phyloP scores from a whole-genome alignment of 2,113 vertebrate species.

The Elachura formosa region DNA sequence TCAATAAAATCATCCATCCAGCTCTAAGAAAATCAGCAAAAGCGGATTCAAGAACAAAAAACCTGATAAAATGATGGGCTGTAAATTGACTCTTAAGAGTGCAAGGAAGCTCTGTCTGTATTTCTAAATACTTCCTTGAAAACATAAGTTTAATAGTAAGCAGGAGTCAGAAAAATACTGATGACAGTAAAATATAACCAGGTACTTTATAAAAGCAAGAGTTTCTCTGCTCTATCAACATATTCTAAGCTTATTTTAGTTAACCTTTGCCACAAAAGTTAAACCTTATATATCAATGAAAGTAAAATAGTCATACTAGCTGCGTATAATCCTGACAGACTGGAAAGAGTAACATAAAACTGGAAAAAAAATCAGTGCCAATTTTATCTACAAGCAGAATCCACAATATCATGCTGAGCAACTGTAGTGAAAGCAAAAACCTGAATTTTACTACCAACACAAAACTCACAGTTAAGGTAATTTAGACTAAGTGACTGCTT shows the following conservation, averaged over 20 bases:
- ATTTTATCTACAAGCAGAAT: not conserved
- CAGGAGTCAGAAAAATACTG: not conserved
- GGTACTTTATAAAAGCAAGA: not conserved
- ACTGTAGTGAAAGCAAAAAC: not conserved
- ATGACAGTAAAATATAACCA: not conserved
- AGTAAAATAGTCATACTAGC: not conserved
- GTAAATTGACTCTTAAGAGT: not conserved
- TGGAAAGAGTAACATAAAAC: not conserved
- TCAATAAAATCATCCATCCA: not conserved
- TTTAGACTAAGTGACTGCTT: not conserved
- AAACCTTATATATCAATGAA: not conserved
- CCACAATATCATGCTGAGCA: not conserved
- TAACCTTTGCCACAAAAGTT: not conserved
- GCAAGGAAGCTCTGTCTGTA: not conserved
- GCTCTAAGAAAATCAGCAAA: not conserved
- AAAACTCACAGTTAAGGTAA: not conserved
- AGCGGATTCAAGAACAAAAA: not conserved
- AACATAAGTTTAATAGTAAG: not conserved
- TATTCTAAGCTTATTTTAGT: not conserved
- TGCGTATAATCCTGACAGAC: not conserved
- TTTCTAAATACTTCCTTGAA: not conserved
- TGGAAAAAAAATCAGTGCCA: not conserved
- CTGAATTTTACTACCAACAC: not conserved
- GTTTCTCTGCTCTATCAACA: not conserved
- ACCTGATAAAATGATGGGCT: not conserved